Conservation (phyloP, 2,888 invertebrate genomes). For the Athalia cordata region DNA sequence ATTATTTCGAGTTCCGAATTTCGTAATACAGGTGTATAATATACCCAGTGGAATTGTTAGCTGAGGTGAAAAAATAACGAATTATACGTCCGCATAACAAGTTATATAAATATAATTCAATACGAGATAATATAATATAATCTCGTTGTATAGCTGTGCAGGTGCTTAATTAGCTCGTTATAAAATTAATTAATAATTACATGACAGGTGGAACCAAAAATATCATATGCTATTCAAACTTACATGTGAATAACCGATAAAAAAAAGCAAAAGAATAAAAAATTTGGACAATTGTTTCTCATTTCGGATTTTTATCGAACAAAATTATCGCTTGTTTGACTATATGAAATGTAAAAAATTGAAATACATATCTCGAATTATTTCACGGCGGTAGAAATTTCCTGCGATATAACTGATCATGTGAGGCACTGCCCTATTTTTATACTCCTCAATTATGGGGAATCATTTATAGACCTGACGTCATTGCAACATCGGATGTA, state of each 20-base stretch:
- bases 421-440: not conserved
- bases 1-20: no score
- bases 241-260: not conserved
- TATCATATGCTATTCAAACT: not conserved
- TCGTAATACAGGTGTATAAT: not conserved
- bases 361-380: no score
- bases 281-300: no score
- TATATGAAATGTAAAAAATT: no score
- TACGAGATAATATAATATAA: no score
- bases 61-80: slow-evolving; percentile 17
- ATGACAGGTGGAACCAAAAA: not conserved
- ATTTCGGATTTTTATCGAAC: no score
- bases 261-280: no score
- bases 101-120: slow-evolving; percentile 1
- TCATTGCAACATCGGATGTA: not conserved
- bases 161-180: slow-evolving; percentile 34
- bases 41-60: not conserved
- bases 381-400: not conserved
- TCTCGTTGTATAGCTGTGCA: not conserved
- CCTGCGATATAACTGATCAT: not conserved
- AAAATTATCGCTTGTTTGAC: no score
- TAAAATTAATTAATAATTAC: slow-evolving; percentile 13
- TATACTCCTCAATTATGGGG: slow-evolving; percentile 24
- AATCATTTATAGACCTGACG: slow-evolving; percentile 30
- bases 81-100: not conserved